Conservation (phyloP, 1,140 invertebrate species). For the Eueides isabella region DNA sequence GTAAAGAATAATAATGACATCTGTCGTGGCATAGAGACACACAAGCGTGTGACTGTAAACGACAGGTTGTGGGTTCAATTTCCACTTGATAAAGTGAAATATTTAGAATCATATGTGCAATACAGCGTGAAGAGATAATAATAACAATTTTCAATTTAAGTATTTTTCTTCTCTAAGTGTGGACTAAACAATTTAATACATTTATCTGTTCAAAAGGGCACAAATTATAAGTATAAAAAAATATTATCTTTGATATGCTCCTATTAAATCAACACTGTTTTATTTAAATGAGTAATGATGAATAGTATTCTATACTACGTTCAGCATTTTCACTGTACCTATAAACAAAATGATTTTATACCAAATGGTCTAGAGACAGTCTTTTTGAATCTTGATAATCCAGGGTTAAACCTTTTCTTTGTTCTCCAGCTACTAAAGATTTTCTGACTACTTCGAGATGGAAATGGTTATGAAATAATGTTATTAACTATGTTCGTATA, state of each 20-base stretch:
- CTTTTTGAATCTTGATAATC: constrained; percentile 26
- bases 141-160: too few relatives aligned
- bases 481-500: constrained; percentile 17
- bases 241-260: background rate
- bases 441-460: constrained; percentile 30
- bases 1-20: too few relatives aligned
- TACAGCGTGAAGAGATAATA: too few relatives aligned
- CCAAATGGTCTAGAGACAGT: constrained; percentile 21
- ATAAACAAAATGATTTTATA: constrained; percentile 15
- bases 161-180: too few relatives aligned
- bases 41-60: too few relatives aligned
- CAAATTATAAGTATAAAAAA: too few relatives aligned
- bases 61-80: too few relatives aligned
- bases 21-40: too few relatives aligned
- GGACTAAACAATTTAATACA: too few relatives aligned
- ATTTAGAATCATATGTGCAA: too few relatives aligned
- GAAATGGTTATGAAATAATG: constrained; percentile 28
- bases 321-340: background rate
- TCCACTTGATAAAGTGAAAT: too few relatives aligned
- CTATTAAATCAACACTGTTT: background rate
- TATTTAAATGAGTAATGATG: background rate
- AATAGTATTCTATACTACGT: background rate
- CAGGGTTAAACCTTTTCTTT: constrained; percentile 14
- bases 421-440: constrained; percentile 24
- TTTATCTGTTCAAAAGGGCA: too few relatives aligned